Percentiles rank a stretch among this genome's conserved stretches.
phyloP scores from a whole-genome alignment of 2,888 invertebrate genomes.

The Dorcus hopei region DNA sequence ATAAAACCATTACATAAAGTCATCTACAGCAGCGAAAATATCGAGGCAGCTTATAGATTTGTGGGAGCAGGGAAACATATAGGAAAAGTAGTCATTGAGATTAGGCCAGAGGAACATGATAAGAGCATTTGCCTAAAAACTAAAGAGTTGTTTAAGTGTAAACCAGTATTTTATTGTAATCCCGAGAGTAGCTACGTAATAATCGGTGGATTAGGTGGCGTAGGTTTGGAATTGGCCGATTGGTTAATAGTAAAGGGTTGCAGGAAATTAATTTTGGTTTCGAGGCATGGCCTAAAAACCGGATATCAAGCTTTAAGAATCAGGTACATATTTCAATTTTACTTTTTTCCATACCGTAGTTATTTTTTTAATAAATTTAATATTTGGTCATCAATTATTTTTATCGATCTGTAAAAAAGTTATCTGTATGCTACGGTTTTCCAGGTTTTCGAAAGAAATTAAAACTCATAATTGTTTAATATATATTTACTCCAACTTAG shows the following conservation, averaged over 20 bases:
- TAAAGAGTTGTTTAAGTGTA: constrained; percentile 5
- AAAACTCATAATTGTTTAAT: neutral
- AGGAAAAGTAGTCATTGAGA: constrained; percentile 62
- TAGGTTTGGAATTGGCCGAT: constrained; percentile 84
- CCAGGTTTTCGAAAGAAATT: no score
- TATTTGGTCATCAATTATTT: no score
- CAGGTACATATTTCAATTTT: neutral
- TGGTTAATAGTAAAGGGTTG: constrained; percentile 85
- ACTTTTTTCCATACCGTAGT: no score
- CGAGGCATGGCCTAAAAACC: constrained; percentile 72
- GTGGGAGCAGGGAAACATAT: constrained; percentile 73
- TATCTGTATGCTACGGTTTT: no score
- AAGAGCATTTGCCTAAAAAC: constrained; percentile 14
- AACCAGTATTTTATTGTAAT: constrained; percentile 23
- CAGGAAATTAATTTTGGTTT: constrained; percentile 72
- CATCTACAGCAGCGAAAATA: constrained; percentile 61
- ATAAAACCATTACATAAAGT: constrained; percentile 67
- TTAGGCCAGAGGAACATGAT: constrained; percentile 32
- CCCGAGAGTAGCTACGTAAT: constrained; percentile 47
- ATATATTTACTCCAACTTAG: constrained; percentile 27
- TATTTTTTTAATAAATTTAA: no score
- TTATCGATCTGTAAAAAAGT: no score
- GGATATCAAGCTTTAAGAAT: constrained; percentile 76
- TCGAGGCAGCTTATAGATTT: constrained; percentile 69
- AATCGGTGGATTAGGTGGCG: constrained; percentile 84